These are phyloP conservation scores for Takifugu rubripes DNA, from an alignment of 2,797 vertebrate genomes.

Conservation along the genomic window DNA sequence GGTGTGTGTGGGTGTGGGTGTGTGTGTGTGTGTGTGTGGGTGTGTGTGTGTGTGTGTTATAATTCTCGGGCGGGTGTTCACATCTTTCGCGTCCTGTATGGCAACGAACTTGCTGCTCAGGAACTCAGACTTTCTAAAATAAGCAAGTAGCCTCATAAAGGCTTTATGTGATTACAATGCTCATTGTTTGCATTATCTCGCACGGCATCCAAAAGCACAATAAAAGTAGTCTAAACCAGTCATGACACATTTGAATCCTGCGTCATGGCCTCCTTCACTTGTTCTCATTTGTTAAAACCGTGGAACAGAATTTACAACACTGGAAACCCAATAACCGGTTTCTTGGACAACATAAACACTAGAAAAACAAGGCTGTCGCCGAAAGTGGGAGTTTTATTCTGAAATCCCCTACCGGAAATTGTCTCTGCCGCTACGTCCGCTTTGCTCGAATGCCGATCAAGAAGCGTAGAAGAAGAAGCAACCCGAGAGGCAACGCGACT, in stretches of 20 bases:
- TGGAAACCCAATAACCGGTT: no score
- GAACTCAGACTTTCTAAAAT: not conserved
- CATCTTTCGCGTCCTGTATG: not conserved
- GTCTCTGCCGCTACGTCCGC: not conserved
- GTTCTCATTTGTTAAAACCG: constrained; percentile 18
- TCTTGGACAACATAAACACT: not conserved
- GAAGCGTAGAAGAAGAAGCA: constrained; percentile 29
- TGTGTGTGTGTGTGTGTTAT: no score
- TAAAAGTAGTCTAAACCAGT: constrained; percentile 15
- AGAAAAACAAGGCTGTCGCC: rapidly evolving
- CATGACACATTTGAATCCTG: constrained; percentile 12
- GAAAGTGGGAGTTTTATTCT: constrained; percentile 33
- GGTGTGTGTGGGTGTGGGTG: no score
- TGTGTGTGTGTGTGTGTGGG: no score
- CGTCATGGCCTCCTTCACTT: constrained; percentile 22
- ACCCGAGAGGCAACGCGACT: constrained; percentile 65
- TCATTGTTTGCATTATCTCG: constrained; percentile 6
- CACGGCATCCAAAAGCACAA: not conserved
- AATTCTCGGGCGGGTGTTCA: not conserved
- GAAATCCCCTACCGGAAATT: constrained; percentile 13
- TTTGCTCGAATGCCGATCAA: not conserved
- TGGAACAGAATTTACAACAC: not conserved
- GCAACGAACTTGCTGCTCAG: not conserved
- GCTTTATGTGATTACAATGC: constrained; percentile 5
- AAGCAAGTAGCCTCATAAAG: constrained; percentile 1